These are phyloP conservation scores for Meteorus sp. DNA, from an alignment of 1,140 invertebrate species.

Conservation along the genomic window DNA sequence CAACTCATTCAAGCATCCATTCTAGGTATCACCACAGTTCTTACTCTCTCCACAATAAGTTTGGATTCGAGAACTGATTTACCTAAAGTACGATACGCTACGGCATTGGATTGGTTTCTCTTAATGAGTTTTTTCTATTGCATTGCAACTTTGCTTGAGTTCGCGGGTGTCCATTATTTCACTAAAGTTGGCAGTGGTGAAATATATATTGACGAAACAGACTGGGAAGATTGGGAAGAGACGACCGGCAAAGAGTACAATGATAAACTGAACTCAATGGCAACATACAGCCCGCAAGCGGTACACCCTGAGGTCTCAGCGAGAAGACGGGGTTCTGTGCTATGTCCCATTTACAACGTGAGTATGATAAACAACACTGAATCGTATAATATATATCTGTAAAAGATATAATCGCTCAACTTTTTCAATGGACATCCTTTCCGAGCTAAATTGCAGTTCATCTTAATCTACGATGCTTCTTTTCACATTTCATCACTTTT, in stretches of 20 bases:
- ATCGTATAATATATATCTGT: neutral
- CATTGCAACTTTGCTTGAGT: constrained; percentile 89
- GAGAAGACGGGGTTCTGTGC: constrained; percentile 31
- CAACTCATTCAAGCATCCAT: too few relatives aligned
- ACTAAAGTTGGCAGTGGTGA: constrained; percentile 87
- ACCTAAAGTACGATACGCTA: constrained; percentile 90
- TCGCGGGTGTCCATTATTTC: constrained; percentile 93
- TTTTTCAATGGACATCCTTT: too few relatives aligned
- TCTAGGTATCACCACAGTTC: constrained; percentile 88
- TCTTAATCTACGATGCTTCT: too few relatives aligned
- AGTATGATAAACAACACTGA: constrained; percentile 2
- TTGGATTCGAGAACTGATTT: constrained; percentile 88
- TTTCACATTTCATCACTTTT: neutral
- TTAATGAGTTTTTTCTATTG: constrained; percentile 93
- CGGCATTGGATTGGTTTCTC: constrained; percentile 90
- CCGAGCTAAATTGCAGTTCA: too few relatives aligned
- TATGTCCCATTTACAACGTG: constrained; percentile 29
- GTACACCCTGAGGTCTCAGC: constrained; percentile 41
- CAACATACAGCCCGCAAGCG: constrained; percentile 41
- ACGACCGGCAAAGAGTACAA: constrained; percentile 50
- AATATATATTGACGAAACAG: constrained; percentile 75
- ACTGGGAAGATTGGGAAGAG: constrained; percentile 70
- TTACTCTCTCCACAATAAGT: constrained; percentile 89
- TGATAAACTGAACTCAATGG: constrained; percentile 39
- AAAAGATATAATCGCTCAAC: neutral